These are phyloP conservation scores for Hydrozoanthus gracilis DNA, from an alignment of 92 coral and sea anemone species.

Conservation along the genomic window DNA sequence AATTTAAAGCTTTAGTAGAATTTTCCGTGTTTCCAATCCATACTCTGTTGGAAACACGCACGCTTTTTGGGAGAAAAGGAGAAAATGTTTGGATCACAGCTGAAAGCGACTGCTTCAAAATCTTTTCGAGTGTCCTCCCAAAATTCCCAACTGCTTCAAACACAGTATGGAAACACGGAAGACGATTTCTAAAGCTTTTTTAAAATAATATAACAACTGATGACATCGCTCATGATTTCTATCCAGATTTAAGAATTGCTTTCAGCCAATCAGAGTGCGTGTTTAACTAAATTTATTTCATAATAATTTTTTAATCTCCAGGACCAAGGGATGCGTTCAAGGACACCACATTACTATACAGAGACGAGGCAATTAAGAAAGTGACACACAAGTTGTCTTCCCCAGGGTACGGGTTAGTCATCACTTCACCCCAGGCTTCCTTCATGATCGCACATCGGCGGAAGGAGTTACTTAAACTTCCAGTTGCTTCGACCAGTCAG, in stretches of 20 bases:
- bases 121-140: no score
- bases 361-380: constrained; percentile 89
- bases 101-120: no score
- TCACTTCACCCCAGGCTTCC: constrained; percentile 77
- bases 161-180: no score
- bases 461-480: constrained; percentile 79
- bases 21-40: no score
- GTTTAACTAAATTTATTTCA: background rate
- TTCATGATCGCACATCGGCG: constrained; percentile 80
- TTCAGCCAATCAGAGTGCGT: no score
- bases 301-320: constrained; percentile 1
- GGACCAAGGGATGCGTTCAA: constrained; percentile 72
- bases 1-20: no score
- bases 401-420: constrained; percentile 78
- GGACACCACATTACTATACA: constrained; percentile 86
- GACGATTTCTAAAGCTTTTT: no score
- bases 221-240: background rate
- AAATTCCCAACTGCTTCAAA: no score
- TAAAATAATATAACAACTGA: no score
- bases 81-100: no score
- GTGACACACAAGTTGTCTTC: constrained; percentile 67
- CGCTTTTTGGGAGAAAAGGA: no score
- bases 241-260: background rate
- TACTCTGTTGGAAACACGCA: no score
- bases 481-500: constrained; percentile 71